Conservation (phyloP, 2,888 invertebrate genomes). For the Papilio elwesi region DNA sequence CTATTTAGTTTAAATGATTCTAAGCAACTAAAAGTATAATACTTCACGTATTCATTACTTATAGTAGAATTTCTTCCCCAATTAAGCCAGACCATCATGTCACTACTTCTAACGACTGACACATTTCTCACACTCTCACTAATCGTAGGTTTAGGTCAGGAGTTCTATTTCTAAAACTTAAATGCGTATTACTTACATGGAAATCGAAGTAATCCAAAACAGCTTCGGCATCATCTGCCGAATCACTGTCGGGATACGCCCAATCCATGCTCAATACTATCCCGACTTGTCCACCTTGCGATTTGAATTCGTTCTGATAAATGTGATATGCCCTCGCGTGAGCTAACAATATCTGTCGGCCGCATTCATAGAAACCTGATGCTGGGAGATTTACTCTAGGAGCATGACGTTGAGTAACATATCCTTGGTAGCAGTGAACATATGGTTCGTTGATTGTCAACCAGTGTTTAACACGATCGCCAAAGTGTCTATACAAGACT, state of each 20-base stretch:
- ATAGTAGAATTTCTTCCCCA: too few relatives aligned
- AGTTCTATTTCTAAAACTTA: background rate
- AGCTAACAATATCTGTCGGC: constrained; percentile 74
- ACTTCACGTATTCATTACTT: too few relatives aligned
- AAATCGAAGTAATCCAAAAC: constrained; percentile 44
- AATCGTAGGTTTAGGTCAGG: background rate
- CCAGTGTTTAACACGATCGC: constrained; percentile 79
- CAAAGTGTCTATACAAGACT: constrained; percentile 66
- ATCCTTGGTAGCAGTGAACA: constrained; percentile 62
- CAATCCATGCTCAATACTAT: constrained; percentile 65
- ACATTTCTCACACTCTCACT: too few relatives aligned
- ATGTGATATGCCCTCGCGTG: constrained; percentile 75
- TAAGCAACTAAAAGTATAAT: too few relatives aligned
- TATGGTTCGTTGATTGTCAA: constrained; percentile 83
- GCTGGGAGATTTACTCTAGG: constrained; percentile 63
- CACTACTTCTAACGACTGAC: too few relatives aligned
- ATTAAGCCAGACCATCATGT: too few relatives aligned
- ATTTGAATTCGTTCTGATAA: constrained; percentile 59
- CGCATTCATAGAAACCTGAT: constrained; percentile 72
- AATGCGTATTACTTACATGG: constrained; percentile 58
- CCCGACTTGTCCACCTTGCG: constrained; percentile 67
- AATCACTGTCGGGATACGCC: constrained; percentile 45
- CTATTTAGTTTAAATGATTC: too few relatives aligned
- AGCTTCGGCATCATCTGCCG: constrained; percentile 42
- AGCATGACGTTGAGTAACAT: constrained; percentile 57